These are phyloP conservation scores for Tholera decimalis DNA, from an alignment of 2,888 invertebrate species.

Conservation along the genomic window DNA sequence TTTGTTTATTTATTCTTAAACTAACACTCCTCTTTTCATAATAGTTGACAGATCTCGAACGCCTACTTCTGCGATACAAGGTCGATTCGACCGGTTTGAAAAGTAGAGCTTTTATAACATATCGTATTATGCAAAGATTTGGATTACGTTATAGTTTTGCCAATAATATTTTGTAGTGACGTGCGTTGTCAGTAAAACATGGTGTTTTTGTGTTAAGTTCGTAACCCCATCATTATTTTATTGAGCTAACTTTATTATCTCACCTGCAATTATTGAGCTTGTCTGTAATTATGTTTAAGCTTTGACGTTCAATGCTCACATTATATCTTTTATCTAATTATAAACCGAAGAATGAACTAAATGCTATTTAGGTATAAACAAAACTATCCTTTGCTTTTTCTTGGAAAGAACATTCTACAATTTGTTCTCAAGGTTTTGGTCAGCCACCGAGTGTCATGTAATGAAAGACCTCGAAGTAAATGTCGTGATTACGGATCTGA, in stretches of 20 bases:
- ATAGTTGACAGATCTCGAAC: conserved; percentile 76
- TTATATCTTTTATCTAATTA: conserved; percentile 14
- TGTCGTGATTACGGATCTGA: conserved; percentile 52
- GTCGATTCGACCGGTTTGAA: conserved; percentile 80
- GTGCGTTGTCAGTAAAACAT: conserved; percentile 49
- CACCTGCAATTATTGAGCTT: conserved; percentile 33
- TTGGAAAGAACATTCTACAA: conserved; percentile 28
- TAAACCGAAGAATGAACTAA: not conserved
- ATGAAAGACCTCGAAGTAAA: conserved; percentile 55
- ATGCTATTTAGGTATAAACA: not conserved
- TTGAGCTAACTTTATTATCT: conserved; percentile 41
- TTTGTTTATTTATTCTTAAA: conserved; percentile 71
- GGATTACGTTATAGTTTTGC: conserved; percentile 60
- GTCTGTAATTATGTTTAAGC: conserved; percentile 24
- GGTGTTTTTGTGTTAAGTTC: conserved; percentile 46
- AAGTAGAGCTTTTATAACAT: conserved; percentile 76
- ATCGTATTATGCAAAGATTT: conserved; percentile 73
- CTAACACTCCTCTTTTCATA: conserved; percentile 68
- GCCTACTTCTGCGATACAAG: conserved; percentile 77
- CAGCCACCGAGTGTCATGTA: conserved; percentile 44
- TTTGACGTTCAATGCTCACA: conserved; percentile 27
- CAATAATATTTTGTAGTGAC: conserved; percentile 42
- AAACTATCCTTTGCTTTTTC: conserved; percentile 24
- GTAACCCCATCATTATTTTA: conserved; percentile 34
- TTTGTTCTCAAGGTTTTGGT: conserved; percentile 60